A percentile compares a stretch with the other conserved stretches of the same genome.
These are phyloP conservation scores for Tetragnatha versicolor DNA, from an alignment of 1,140 invertebrate species.

Conservation along the genomic window DNA sequence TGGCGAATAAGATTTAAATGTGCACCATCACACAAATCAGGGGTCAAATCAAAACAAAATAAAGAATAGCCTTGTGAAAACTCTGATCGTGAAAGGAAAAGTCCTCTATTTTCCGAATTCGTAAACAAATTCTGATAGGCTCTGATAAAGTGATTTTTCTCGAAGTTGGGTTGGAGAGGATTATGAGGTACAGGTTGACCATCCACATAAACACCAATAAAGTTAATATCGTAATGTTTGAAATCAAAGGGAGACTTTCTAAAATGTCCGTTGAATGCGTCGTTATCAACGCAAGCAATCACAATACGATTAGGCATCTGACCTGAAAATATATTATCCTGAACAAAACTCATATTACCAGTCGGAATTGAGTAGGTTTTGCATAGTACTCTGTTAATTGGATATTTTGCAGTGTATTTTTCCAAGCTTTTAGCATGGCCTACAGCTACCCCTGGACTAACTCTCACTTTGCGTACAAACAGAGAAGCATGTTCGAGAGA, in stretches of 20 bases:
- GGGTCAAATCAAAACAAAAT: neutral
- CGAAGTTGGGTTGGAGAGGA: conserved; percentile 2
- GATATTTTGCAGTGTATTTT: conserved; percentile 25
- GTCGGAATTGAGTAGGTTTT: conserved; percentile 18
- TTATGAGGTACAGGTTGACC: conserved; percentile 26
- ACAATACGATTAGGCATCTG: conserved; percentile 7
- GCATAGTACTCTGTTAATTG: neutral
- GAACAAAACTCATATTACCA: conserved; percentile 13
- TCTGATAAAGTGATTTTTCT: neutral
- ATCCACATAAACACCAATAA: conserved; percentile 21
- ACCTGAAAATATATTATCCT: conserved; percentile 31
- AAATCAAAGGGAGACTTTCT: neutral
- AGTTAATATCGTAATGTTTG: conserved; percentile 23
- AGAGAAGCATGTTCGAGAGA: neutral
- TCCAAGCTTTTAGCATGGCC: conserved; percentile 19
- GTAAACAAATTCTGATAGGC: conserved; percentile 1
- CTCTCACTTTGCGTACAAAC: neutral
- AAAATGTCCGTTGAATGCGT: neutral
- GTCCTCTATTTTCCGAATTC: neutral
- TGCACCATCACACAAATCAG: neutral
- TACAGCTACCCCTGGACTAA: neutral
- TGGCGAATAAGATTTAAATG: neutral
- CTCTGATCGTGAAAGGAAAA: neutral
- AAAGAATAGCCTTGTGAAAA: neutral
- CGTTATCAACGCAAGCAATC: neutral